Evolutionary conservation across 1,140 invertebrate species (phyloP), one percentile per base, ranked within the genome.

Genomic region (Formica exsecta): DNA sequence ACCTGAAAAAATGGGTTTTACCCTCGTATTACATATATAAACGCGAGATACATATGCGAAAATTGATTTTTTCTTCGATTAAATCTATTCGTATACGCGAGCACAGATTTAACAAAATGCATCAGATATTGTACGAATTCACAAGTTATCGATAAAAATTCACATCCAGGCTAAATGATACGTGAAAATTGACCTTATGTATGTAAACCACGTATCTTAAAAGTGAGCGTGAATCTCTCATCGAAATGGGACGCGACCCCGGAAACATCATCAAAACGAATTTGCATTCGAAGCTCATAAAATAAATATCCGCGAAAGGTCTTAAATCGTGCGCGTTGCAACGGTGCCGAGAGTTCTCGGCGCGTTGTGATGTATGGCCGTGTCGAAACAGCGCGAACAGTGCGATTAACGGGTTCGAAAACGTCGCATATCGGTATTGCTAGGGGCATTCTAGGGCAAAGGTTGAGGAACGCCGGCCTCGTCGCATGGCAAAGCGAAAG

Each of bases 391-490:
- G 87, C 86, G 74, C 85, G 70, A 91, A 75, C 87, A 36, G 32
- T 54, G 85, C 89, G 91, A 92, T 92, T 92, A 92, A 92, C 91
- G 90, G 89, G 74, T 88, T 77, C 62, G 87, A 86, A 54, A 88
- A 86, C 89, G 90, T 91, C 87, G 90, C 92, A 90, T 93, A 93
- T 92, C 91, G 84, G 89, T 86, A 89, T 92, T 89, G 90, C 85
- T 87, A 88, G 86, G 86, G 87, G 91, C 91, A 94, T 95, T 95
- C 94, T 95, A 91, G 94, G 94, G 90, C 94, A 95, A 94, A 95
- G 94, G 94, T 95, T 94, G 94, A 95, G 92, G 94, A 95, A 95
- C 93, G 93, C 92, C 89, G 73, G 48, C 64, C 85, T 88, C 88
- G 77, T 88, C 88, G 80, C 86, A 64, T 70, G 73, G 25, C 51